These are phyloP conservation scores for Intellagama lesueurii DNA, from an alignment of 2,797 vertebrate species.

Conservation along the genomic window DNA sequence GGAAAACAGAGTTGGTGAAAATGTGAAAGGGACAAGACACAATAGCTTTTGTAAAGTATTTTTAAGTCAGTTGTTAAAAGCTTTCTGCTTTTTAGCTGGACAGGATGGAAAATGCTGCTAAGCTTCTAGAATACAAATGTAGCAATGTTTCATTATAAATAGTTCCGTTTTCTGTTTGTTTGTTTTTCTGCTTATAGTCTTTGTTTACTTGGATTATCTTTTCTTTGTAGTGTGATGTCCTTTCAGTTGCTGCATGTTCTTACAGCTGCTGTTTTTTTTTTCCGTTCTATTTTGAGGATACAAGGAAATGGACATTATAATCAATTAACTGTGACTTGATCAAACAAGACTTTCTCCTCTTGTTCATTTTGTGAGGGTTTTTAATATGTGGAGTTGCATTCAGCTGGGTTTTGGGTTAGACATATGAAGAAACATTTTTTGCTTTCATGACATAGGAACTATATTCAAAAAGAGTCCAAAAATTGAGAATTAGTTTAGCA, in stretches of 20 bases:
- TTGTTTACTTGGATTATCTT: constrained; percentile 62
- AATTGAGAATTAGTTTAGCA: constrained; percentile 40
- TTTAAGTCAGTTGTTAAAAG: constrained; percentile 23
- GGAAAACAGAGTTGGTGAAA: background rate
- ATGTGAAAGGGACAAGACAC: background rate
- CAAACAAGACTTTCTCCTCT: constrained; percentile 45
- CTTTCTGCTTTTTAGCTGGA: constrained; percentile 31
- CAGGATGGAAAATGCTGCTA: constrained; percentile 56
- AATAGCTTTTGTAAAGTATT: constrained; percentile 25
- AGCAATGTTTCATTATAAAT: constrained; percentile 56
- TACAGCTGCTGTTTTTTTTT: constrained; percentile 44
- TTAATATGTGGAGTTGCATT: constrained; percentile 50
- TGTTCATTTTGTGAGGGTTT: constrained; percentile 38
- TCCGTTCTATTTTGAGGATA: constrained; percentile 53
- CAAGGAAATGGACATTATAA: constrained; percentile 64
- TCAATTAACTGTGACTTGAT: constrained; percentile 70
- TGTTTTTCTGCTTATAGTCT: constrained; percentile 53
- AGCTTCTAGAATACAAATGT: constrained; percentile 52
- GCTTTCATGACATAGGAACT: constrained; percentile 19
- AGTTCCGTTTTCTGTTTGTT: constrained; percentile 22
- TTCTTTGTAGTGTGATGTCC: constrained; percentile 38
- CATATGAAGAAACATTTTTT: constrained; percentile 8
- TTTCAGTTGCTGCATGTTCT: constrained; percentile 20
- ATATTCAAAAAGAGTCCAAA: constrained; percentile 43
- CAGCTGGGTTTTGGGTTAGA: constrained; percentile 48